Evolutionary conservation across 2,113 vertebrate species (phyloP).

Genomic region (Forbesichthys agassizii): DNA sequence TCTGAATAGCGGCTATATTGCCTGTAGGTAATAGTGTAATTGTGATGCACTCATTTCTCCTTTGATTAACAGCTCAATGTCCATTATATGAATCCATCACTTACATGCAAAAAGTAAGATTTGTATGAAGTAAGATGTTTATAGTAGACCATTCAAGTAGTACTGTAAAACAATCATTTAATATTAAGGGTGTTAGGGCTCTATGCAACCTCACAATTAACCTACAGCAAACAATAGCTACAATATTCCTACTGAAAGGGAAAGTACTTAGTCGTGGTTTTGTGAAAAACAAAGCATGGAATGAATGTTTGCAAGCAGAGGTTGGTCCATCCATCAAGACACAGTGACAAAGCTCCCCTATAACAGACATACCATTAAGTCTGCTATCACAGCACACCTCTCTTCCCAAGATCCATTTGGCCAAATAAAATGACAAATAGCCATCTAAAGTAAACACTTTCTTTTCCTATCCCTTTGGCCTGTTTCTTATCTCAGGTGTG

Average conservation of each 20-base stretch:
- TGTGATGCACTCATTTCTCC: constrained; percentile 43
- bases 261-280: not conserved
- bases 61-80: constrained; percentile 58
- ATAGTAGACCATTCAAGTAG: constrained; percentile 3
- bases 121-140: constrained; percentile 37
- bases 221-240: not conserved
- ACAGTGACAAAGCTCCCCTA: not conserved
- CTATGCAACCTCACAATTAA: constrained; percentile 23
- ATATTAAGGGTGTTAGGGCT: not conserved
- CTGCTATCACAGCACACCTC: not conserved
- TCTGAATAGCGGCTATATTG: constrained; percentile 58
- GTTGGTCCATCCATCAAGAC: constrained; percentile 5
- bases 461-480: not conserved
- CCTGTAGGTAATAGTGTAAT: constrained; percentile 46
- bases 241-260: not conserved
- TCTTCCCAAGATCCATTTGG: not conserved
- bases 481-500: not conserved
- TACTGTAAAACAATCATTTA: not conserved
- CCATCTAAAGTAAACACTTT: not conserved
- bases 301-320: not conserved
- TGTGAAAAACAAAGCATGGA: not conserved
- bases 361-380: not conserved
- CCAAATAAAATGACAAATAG: not conserved
- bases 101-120: constrained; percentile 4
- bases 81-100: constrained; percentile 47